These are phyloP conservation scores for Marmota flaviventris DNA, from an alignment of 2,113 vertebrate genomes.

Conservation along the genomic window DNA sequence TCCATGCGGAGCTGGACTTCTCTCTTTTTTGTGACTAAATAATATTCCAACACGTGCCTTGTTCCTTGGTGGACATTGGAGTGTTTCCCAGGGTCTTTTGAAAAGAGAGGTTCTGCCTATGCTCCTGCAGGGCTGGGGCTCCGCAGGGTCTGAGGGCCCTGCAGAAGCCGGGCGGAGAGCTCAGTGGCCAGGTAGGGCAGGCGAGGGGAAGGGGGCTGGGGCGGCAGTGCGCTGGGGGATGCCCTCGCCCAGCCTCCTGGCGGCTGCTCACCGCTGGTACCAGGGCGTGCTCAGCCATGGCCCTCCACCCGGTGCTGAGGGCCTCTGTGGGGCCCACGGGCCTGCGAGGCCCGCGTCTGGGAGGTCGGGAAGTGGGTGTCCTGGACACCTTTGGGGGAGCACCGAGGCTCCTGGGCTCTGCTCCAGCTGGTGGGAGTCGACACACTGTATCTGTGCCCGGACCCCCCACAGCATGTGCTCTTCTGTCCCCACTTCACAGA, in stretches of 20 bases:
- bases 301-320: accelerated
- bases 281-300: no score
- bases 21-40: neutral
- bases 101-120: neutral
- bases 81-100: neutral
- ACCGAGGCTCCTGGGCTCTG: neutral
- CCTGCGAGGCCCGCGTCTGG: neutral
- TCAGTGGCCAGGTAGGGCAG: no score
- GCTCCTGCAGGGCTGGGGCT: neutral
- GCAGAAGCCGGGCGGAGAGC: neutral
- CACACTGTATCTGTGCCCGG: neutral
- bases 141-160: neutral
- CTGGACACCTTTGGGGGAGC: neutral
- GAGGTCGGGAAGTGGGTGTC: neutral
- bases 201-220: accelerated
- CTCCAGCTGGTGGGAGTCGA: neutral
- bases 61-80: neutral
- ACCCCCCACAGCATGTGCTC: accelerated
- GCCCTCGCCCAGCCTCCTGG: no score
- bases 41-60: accelerated
- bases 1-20: neutral
- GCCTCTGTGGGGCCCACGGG: accelerated
- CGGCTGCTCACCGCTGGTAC: neutral
- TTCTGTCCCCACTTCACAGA: neutral
- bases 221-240: neutral